Evolutionary conservation across 1,140 invertebrate species (phyloP).

Genomic region (Propsilocerus akamusi): DNA sequence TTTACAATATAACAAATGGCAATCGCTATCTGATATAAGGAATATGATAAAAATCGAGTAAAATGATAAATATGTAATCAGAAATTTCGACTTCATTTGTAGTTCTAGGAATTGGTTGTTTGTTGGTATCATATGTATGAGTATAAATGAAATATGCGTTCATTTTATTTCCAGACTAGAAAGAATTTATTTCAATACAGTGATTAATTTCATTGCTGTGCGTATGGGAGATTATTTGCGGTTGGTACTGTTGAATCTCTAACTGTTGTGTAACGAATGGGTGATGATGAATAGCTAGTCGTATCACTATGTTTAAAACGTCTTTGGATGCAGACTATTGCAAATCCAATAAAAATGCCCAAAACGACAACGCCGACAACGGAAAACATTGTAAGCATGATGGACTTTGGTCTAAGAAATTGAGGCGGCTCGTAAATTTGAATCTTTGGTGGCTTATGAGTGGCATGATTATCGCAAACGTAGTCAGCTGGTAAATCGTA

Average conservation of each 20-base stretch:
- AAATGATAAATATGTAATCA: neutral
- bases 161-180: too few species aligned
- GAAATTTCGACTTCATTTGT: neutral
- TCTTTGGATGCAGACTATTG: constrained; percentile 10
- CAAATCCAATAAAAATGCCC: constrained; percentile 18
- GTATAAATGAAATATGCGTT: neutral
- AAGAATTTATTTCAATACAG: neutral
- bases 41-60: neutral
- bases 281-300: constrained; percentile 5
- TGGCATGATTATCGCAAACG: constrained; percentile 13
- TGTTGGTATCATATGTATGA: neutral
- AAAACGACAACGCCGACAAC: constrained; percentile 17
- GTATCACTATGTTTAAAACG: neutral
- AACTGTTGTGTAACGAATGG: constrained; percentile 21
- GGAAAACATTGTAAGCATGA: constrained; percentile 18
- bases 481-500: constrained; percentile 15
- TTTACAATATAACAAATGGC: too few species aligned
- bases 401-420: constrained; percentile 18
- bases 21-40: too few species aligned
- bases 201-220: neutral
- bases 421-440: constrained; percentile 13
- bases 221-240: neutral
- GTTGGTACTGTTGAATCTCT: constrained; percentile 20
- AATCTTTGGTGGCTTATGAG: constrained; percentile 1
- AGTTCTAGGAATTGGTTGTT: neutral